A percentile compares a stretch with the other conserved stretches of the same genome.
Evolutionary conservation across 2,113 vertebrate genomes (phyloP).

Genomic region (Castor canadensis): DNA sequence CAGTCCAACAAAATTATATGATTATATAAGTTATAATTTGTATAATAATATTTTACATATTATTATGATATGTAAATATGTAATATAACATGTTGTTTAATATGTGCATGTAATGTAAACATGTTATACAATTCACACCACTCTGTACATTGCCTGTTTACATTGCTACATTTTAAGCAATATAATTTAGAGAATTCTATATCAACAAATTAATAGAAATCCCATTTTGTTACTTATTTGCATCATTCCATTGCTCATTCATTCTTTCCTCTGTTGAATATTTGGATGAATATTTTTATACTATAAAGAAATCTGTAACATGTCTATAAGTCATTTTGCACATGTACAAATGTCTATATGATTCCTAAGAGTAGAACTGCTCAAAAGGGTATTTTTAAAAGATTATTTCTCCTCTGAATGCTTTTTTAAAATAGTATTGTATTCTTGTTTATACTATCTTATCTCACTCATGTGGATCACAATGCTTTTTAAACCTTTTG

Average conservation of each 20-base stretch:
- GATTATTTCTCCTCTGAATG: not conserved
- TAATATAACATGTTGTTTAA: not conserved
- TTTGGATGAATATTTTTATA: not conserved
- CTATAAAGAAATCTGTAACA: not conserved
- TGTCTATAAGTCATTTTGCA: not conserved
- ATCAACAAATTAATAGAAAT: not conserved
- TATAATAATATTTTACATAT: not conserved
- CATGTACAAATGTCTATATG: not conserved
- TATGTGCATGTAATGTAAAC: not conserved
- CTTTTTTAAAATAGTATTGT: not conserved
- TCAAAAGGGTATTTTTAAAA: not conserved
- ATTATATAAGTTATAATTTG: not conserved
- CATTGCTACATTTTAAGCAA: not conserved
- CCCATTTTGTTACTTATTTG: not conserved
- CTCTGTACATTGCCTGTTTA: not conserved
- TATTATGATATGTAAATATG: not conserved
- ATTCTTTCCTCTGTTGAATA: not conserved
- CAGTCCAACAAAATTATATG: not conserved
- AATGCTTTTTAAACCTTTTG: not conserved
- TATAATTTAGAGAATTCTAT: not conserved
- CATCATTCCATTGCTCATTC: not conserved
- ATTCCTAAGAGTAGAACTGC: not conserved
- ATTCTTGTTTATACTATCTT: not conserved
- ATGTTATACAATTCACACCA: not conserved
- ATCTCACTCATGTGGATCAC: not conserved